These are phyloP conservation scores for Chrysolophus pictus DNA, from an alignment of 2,797 vertebrate genomes.

Conservation along the genomic window DNA sequence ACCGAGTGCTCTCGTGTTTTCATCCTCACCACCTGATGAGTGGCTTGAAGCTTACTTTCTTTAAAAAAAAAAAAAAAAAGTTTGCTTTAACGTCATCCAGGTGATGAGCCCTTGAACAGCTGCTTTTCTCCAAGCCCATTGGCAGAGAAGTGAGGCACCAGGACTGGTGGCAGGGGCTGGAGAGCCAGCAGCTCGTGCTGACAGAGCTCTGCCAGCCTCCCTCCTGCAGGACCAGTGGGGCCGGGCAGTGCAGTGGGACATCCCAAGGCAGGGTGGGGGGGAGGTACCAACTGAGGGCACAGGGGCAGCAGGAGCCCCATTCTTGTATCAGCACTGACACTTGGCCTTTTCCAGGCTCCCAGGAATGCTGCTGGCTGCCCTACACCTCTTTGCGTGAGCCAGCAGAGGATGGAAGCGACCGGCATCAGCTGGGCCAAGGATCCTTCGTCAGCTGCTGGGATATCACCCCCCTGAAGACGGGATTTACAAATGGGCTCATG, in stretches of 20 bases:
- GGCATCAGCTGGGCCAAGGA: not conserved
- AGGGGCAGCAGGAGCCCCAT: not conserved
- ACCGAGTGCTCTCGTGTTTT: not conserved
- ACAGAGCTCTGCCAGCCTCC: not conserved
- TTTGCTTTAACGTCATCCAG: not conserved
- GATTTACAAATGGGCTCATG: constrained; percentile 1
- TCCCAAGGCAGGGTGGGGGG: not conserved
- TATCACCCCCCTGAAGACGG: not conserved
- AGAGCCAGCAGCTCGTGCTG: not conserved
- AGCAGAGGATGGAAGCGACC: not conserved
- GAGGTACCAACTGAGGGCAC: not conserved
- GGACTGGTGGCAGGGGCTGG: not conserved
- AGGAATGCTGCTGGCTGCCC: not conserved
- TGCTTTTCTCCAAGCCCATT: not conserved
- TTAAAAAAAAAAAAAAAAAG: too few relatives aligned
- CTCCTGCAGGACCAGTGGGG: not conserved
- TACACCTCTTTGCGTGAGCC: not conserved
- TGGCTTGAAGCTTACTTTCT: not conserved
- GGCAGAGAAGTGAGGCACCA: not conserved
- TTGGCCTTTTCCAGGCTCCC: constrained; percentile 66
- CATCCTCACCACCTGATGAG: not conserved
- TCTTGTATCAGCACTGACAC: not conserved
- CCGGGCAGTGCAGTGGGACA: not conserved
- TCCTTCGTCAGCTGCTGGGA: not conserved
- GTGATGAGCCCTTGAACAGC: not conserved